Percentiles rank a stretch among this genome's conserved stretches.
Conservation (phyloP, 64 coral and sea anemone genomes). For the Anthopleura sola region DNA sequence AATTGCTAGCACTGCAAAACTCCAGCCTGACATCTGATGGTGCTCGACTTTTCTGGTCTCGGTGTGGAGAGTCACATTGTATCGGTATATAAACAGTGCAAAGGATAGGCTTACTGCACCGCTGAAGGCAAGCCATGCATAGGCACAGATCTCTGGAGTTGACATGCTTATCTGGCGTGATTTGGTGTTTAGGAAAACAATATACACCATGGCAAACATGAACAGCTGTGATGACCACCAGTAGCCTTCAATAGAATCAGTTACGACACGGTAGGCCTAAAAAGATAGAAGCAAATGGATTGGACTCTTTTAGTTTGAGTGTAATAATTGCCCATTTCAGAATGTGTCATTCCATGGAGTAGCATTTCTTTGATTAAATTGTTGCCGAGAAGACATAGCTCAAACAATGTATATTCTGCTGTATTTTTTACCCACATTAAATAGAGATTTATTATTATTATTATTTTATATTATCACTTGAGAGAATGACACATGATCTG, state of each 20-base stretch:
- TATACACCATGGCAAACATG: conserved; percentile 51
- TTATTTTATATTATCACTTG: too few relatives aligned
- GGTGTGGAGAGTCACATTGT: conserved; percentile 8
- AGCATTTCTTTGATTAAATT: too few relatives aligned
- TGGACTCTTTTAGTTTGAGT: too few relatives aligned
- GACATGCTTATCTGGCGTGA: conserved; percentile 57
- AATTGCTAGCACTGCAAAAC: conserved; percentile 30
- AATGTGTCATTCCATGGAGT: too few relatives aligned
- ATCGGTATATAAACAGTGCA: conserved; percentile 49
- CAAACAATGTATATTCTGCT: too few relatives aligned
- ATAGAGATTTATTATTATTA: too few relatives aligned
- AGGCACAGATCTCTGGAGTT: conserved; percentile 49
- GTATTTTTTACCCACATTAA: too few relatives aligned
- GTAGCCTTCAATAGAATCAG: conserved; percentile 44
- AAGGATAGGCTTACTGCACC: conserved; percentile 41
- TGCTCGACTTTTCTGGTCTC: conserved; percentile 19
- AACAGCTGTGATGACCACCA: conserved; percentile 65
- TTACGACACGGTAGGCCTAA: conserved; percentile 42
- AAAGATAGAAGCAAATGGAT: neutral
- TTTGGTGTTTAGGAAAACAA: conserved; percentile 55
- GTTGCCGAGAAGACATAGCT: too few relatives aligned
- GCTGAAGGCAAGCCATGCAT: conserved; percentile 53
- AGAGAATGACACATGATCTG: too few relatives aligned
- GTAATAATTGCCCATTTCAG: too few relatives aligned
- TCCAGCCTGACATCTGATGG: conserved; percentile 40